phyloP scores from a whole-genome alignment of 2,797 vertebrate species.

The Lutjanus argentimaculatus region DNA sequence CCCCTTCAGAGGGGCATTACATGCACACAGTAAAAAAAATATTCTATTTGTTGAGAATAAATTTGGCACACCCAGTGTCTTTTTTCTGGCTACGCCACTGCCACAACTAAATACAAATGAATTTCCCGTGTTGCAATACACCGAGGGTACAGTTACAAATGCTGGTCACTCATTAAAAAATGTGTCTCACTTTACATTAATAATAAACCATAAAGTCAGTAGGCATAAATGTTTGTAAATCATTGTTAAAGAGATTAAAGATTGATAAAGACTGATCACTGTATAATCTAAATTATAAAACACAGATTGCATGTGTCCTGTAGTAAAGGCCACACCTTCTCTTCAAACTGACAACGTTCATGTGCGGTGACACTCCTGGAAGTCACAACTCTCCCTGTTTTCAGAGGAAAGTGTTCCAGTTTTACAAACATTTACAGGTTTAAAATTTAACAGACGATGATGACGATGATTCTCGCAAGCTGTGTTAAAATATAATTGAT shows the following conservation, averaged over 20 bases:
- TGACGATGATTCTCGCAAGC: no score
- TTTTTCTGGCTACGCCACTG: no score
- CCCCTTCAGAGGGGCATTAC: no score
- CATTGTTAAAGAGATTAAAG: conserved; percentile 5
- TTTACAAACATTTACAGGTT: no score
- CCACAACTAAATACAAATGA: background rate
- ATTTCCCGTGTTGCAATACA: background rate
- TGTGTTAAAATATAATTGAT: no score
- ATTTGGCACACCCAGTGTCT: no score
- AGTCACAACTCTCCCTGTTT: background rate
- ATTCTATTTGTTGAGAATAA: no score
- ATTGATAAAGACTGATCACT: background rate
- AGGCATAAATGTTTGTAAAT: conserved; percentile 24
- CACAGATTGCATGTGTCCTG: background rate
- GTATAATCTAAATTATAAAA: background rate
- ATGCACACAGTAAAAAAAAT: no score
- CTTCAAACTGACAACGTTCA: background rate
- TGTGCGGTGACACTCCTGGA: background rate
- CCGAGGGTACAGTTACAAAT: background rate
- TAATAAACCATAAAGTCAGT: background rate
- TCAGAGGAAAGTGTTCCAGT: background rate
- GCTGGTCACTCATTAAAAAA: background rate
- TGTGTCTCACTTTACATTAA: background rate
- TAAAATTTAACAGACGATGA: no score
- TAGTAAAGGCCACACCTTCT: no score